phyloP scores from a whole-genome alignment of 2,113 vertebrate genomes.

The Centropus unirufus region DNA sequence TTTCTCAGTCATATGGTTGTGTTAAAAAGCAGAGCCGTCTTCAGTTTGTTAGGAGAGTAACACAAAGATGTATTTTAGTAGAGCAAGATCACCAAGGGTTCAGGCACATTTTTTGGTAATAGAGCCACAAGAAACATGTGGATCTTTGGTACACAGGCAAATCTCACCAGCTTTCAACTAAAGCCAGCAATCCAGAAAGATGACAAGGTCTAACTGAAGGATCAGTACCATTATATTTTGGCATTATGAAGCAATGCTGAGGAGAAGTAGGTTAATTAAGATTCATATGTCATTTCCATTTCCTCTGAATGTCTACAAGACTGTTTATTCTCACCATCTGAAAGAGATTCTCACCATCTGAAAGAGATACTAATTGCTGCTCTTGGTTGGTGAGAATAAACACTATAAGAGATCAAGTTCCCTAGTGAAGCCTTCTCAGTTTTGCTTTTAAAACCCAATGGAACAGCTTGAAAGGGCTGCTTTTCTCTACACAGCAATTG shows the following conservation, averaged over 20 bases:
- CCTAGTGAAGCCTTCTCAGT: slow-evolving; percentile 47
- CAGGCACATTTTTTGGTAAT: background rate
- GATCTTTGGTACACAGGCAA: background rate
- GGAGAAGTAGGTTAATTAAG: slow-evolving; percentile 55
- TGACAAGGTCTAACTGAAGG: background rate
- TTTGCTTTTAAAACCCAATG: slow-evolving; percentile 32
- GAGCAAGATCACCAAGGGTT: background rate
- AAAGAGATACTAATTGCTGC: slow-evolving; percentile 68
- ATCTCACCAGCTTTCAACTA: background rate
- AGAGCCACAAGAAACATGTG: background rate
- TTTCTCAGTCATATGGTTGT: background rate
- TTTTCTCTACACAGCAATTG: slow-evolving; percentile 11
- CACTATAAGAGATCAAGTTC: slow-evolving; percentile 64
- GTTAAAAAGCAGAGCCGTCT: background rate
- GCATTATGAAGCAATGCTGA: background rate
- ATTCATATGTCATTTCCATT: slow-evolving; percentile 53
- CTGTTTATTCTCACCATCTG: slow-evolving; percentile 69
- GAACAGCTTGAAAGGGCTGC: slow-evolving; percentile 38
- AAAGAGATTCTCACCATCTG: slow-evolving; percentile 69
- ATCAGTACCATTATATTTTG: background rate
- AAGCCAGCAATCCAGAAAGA: background rate
- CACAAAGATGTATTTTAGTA: background rate
- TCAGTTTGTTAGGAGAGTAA: background rate
- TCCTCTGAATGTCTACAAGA: slow-evolving; percentile 61
- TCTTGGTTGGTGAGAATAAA: slow-evolving; percentile 68